These are phyloP conservation scores for Semaprochilodus insignis DNA, from an alignment of 2,797 vertebrate species.

Conservation along the genomic window DNA sequence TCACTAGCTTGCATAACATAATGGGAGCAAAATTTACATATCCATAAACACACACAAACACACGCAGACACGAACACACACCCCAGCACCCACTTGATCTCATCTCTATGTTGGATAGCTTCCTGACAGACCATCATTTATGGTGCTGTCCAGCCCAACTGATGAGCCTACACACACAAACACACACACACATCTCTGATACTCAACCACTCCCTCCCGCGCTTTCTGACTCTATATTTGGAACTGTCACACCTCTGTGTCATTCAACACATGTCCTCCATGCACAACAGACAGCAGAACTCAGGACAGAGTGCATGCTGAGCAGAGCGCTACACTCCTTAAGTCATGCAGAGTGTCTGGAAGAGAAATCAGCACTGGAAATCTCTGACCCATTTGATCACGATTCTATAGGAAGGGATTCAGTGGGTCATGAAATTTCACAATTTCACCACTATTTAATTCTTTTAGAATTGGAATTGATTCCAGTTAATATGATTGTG, in stretches of 20 bases:
- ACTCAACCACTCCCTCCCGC: slow-evolving; percentile 12
- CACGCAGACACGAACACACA: slow-evolving; percentile 35
- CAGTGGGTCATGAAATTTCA: not conserved
- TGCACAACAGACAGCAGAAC: slow-evolving; percentile 12
- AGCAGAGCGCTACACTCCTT: not conserved
- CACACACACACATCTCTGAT: slow-evolving; percentile 41
- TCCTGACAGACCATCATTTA: slow-evolving; percentile 63
- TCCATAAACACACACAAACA: slow-evolving; percentile 56
- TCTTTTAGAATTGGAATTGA: not conserved
- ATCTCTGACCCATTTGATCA: no score
- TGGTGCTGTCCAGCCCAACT: slow-evolving; percentile 52
- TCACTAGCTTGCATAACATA: slow-evolving; percentile 68
- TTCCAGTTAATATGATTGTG: no score
- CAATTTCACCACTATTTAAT: not conserved
- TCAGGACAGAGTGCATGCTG: not conserved
- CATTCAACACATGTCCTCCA: slow-evolving; percentile 41
- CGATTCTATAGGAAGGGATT: not conserved
- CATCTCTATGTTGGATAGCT: slow-evolving; percentile 56
- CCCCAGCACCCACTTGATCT: slow-evolving; percentile 51
- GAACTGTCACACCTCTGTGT: slow-evolving; percentile 43
- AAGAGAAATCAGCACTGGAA: not conserved
- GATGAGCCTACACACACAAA: slow-evolving; percentile 51
- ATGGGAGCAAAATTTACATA: slow-evolving; percentile 69
- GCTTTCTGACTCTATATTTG: slow-evolving; percentile 38
- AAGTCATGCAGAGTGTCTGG: not conserved